Conservation (phyloP, 2,113 vertebrate species). For the Actenoides lindsayi region DNA sequence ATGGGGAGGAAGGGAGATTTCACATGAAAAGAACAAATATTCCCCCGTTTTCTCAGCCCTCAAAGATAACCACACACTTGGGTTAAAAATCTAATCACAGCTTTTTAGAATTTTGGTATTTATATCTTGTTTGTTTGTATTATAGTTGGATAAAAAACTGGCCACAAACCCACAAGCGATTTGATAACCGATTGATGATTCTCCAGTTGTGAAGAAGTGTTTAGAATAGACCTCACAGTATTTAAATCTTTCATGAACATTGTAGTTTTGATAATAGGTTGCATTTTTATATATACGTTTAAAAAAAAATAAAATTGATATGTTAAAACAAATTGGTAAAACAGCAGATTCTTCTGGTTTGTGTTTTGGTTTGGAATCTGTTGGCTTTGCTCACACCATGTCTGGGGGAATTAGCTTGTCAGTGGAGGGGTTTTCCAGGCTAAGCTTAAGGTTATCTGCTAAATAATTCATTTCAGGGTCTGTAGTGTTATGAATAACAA, state of each 20-base stretch:
- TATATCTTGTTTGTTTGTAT: not conserved
- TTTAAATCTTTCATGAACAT: not conserved
- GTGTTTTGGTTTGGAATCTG: not conserved
- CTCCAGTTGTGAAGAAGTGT: not conserved
- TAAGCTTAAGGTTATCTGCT: not conserved
- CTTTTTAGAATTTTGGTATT: not conserved
- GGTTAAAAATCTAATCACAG: not conserved
- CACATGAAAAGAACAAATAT: not conserved
- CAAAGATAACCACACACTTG: not conserved
- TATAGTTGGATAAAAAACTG: not conserved
- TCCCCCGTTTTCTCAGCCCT: not conserved
- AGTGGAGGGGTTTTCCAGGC: not conserved
- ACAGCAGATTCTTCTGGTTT: not conserved
- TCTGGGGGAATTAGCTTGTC: not conserved
- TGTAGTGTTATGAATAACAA: not conserved
- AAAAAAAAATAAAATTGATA: not conserved
- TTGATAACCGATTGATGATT: not conserved
- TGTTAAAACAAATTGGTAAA: too few relatives aligned
- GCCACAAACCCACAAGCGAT: not conserved
- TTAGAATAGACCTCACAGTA: not conserved
- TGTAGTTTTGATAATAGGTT: not conserved
- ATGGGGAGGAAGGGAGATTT: not conserved
- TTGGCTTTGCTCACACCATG: not conserved
- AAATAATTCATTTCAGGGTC: not conserved
- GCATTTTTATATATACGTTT: not conserved